phyloP scores from a whole-genome alignment of 2,797 vertebrate species.

The Notoglanidium macrostoma region DNA sequence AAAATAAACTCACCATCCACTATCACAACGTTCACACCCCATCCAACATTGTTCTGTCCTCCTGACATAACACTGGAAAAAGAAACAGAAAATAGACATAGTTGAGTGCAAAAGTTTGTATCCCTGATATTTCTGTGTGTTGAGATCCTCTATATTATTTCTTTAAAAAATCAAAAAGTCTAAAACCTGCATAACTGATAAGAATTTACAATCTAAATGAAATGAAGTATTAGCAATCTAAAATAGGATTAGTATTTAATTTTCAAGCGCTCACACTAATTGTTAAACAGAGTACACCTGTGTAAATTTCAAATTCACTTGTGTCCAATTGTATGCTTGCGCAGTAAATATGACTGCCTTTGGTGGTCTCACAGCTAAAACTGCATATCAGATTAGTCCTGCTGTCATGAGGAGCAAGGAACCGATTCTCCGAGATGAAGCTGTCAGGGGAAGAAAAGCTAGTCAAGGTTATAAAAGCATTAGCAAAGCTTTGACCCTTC shows the following conservation, averaged over 20 bases:
- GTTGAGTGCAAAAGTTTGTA: background rate
- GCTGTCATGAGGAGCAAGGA: background rate
- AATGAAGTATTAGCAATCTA: background rate
- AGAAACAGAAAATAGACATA: background rate
- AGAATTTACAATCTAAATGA: background rate
- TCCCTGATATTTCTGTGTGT: background rate
- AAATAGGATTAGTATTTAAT: background rate
- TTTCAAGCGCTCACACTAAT: background rate
- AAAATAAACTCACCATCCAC: conserved; percentile 80
- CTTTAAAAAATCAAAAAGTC: background rate
- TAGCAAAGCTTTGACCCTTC: background rate
- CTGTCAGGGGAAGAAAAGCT: background rate
- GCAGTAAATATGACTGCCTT: background rate
- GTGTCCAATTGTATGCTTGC: background rate
- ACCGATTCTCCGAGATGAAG: background rate
- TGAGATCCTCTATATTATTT: no score
- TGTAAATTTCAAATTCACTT: background rate
- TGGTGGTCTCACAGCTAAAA: background rate
- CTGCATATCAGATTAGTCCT: background rate
- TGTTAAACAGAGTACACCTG: background rate
- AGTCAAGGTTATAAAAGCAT: background rate
- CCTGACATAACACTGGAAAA: conserved; percentile 83
- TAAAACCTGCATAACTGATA: background rate
- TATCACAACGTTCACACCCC: conserved; percentile 84
- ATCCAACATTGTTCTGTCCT: conserved; percentile 79